Base-by-base conservation (phyloP, 2,888 invertebrate genomes). In the Polylopha cassiicola region DNA sequence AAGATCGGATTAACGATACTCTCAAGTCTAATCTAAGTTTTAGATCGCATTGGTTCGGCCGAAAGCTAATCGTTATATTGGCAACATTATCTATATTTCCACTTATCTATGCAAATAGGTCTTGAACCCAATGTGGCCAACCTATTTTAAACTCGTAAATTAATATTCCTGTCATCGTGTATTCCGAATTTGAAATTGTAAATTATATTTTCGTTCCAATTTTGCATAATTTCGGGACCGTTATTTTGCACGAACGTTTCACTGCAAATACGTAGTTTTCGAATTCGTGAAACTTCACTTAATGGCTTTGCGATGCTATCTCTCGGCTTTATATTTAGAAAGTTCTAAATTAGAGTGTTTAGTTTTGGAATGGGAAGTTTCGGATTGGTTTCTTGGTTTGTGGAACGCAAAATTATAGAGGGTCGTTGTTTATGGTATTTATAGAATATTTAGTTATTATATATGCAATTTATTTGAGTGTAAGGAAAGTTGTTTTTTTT, bases 201-300 rank as follows among this genome's bases (percentile, higher is more conserved):
- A 36, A 41, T 41, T 30, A 36, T 41, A 36, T 36, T 24, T 41
- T 36, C 30, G 30, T 18, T 30, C 9, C 13, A 16, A 36, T 42
- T 52, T 49, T 46, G 63, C 64, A 71, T 73, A 65, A 73, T 65
- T 67, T 65, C 43, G 55, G 61, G 44, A 72, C 61, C 62, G 70
- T 65, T 58, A 44, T 51, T 50, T 59, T 53, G 55, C 76, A 77
- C 78, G 77, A 70, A 65, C 56, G 54, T 58, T 65, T 73, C 62
- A 75, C 16, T 20, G 11, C 11, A 30, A 26, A 30, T 36, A 21
- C 18, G 36, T 38, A 51, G 47, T 51, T 53, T 32, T 31, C 45
- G 28, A 55, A 51, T 47, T 53, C 34, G 29, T 16, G 27, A 4
- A 39, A 39, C 27, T 37, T 36, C 7, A 11, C 4, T 14, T 41